These are phyloP conservation scores for Montipora sp. DNA, from an alignment of 64 coral and sea anemone genomes.

Conservation along the genomic window DNA sequence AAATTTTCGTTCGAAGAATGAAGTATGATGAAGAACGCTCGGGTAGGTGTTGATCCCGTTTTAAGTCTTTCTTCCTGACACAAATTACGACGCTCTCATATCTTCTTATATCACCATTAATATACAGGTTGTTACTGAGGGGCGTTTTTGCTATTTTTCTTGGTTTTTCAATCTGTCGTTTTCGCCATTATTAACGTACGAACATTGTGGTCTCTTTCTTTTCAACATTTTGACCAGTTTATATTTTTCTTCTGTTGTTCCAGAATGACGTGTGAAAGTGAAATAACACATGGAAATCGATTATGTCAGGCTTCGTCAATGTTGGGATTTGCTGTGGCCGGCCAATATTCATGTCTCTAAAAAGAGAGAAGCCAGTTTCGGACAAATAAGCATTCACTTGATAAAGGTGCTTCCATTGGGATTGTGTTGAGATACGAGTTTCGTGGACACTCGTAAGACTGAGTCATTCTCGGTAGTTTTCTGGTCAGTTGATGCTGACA, in stretches of 20 bases:
- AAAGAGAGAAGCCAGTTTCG: background rate
- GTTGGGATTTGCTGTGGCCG: too few relatives aligned
- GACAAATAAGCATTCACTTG: background rate
- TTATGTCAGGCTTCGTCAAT: background rate
- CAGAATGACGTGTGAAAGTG: slow-evolving; percentile 9
- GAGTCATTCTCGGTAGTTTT: too few relatives aligned
- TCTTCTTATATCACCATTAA: too few relatives aligned
- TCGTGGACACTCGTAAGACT: too few relatives aligned
- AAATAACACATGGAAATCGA: background rate
- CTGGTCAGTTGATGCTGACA: too few relatives aligned
- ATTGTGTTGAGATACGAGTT: too few relatives aligned
- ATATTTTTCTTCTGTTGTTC: background rate
- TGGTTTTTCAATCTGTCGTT: background rate
- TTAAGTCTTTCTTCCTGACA: background rate
- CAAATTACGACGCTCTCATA: background rate
- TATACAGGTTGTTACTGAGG: too few relatives aligned
- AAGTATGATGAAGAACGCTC: slow-evolving; percentile 6
- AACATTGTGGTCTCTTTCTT: background rate
- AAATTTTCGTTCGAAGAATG: slow-evolving; percentile 44
- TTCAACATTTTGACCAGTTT: background rate
- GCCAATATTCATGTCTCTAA: background rate
- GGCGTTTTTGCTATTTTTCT: background rate
- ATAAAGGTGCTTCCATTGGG: background rate
- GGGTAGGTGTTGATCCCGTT: background rate
- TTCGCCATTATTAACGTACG: background rate